These are phyloP conservation scores for Tachina lurida DNA, from an alignment of 2,888 invertebrate genomes.

Conservation along the genomic window DNA sequence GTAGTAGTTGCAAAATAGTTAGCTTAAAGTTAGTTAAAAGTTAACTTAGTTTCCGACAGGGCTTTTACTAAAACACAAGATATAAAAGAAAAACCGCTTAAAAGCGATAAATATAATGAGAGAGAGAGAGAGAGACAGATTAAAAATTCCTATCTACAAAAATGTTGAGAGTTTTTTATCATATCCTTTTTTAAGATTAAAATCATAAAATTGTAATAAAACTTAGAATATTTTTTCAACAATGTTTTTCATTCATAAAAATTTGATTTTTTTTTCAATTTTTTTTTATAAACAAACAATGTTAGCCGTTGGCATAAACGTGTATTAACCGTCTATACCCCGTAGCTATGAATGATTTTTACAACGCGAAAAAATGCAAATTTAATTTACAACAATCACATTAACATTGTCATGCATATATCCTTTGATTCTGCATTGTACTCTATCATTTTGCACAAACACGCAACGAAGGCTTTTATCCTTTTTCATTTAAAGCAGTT, in stretches of 20 bases:
- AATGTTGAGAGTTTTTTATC: too few relatives aligned
- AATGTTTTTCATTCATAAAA: not conserved
- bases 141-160: too few relatives aligned
- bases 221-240: not conserved
- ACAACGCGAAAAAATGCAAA: slow-evolving; percentile 45
- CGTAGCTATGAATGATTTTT: slow-evolving; percentile 39
- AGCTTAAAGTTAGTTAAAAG: too few relatives aligned
- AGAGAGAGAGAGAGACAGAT: too few relatives aligned
- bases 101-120: too few relatives aligned
- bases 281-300: slow-evolving; percentile 15
- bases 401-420: slow-evolving; percentile 28
- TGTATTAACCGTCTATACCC: slow-evolving; percentile 48
- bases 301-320: slow-evolving; percentile 1
- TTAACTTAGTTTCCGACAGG: too few relatives aligned
- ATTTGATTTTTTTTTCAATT: not conserved
- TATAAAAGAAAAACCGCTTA: too few relatives aligned
- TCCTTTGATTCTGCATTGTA: not conserved
- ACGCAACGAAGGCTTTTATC: not conserved
- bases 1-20: too few relatives aligned
- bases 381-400: slow-evolving; percentile 54
- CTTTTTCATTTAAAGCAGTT: not conserved
- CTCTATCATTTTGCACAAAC: slow-evolving; percentile 1
- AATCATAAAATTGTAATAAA: not conserved
- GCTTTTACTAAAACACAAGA: too few relatives aligned
- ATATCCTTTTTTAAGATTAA: not conserved